Evolutionary conservation across 2,888 invertebrate genomes (phyloP).

Genomic region (Amblyjoppa proteus): DNA sequence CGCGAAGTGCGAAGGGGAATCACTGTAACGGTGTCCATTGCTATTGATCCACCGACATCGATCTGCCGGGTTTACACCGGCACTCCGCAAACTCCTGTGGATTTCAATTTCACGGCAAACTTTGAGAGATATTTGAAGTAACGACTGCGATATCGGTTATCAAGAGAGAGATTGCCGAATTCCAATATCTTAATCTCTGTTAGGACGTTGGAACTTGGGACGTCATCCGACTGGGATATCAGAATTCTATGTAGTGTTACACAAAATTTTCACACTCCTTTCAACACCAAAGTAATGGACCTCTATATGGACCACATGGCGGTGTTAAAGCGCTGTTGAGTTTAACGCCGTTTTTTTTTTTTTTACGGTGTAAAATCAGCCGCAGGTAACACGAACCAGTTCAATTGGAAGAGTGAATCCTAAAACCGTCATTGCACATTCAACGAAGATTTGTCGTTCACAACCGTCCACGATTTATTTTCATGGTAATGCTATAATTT

Average conservation of each 20-base stretch:
- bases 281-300: too few relatives aligned
- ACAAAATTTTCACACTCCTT: too few relatives aligned
- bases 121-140: not conserved
- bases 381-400: too few relatives aligned
- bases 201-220: not conserved
- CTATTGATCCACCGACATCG: slow-evolving; percentile 9
- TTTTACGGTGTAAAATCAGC: too few relatives aligned
- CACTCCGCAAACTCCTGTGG: slow-evolving; percentile 4
- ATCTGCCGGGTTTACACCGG: slow-evolving; percentile 7
- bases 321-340: too few relatives aligned
- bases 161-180: not conserved
- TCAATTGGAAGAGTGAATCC: too few relatives aligned
- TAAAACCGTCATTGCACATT: too few relatives aligned
- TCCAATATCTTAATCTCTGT: not conserved
- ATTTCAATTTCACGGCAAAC: slow-evolving; percentile 25
- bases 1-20: not conserved
- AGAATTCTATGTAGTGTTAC: not conserved
- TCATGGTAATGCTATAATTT: too few relatives aligned
- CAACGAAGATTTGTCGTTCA: too few relatives aligned
- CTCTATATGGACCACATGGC: too few relatives aligned
- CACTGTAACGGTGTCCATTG: not conserved
- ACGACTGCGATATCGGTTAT: not conserved
- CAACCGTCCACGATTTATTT: too few relatives aligned
- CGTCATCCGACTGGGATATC: not conserved
- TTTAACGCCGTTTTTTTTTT: too few relatives aligned